Base-by-base conservation (phyloP, 92 coral and sea anemone species). In the Palythoa heliodiscus region DNA sequence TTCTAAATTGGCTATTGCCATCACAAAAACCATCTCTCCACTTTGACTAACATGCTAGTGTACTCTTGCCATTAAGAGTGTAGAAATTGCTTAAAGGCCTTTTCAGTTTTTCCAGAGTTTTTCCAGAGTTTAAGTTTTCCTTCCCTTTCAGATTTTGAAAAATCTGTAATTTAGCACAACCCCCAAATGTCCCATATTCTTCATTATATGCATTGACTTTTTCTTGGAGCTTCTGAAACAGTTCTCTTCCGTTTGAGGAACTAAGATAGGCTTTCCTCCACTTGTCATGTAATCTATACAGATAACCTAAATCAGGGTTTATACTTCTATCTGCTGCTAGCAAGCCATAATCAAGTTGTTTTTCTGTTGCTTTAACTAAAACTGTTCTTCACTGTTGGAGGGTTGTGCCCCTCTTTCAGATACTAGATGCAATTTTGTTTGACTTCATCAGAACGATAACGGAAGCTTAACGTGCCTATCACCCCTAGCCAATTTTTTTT, bases 21-120 rank as follows among this genome's bases (percentile, higher is more conserved):
- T 66, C 75, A 68, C 86, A 15, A 63, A 82, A 14, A 17, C 76
- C 71, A 82, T 82, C 23, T 82, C 86, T 39, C 57, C 86, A 82
- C 86, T 66, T 19, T 81, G 85, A 0, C 20, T 64, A 0, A 81
- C 29, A 23, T 64, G 10, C 29, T 82, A 52, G 29, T 82, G 76
- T 8, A 79, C 73, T 61, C 86, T 67, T 1, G 86, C n/a, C 85
- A 81, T 81, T 0, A 81, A 20, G 2, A 75, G 85, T 81, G 85
- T 81, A 20, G 16, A 57, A 8, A 57, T 57, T 0, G 17, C 63
- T 11, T 10, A 57, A 1, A 40, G 47, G 47, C 47, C 47, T 5
- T 40, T 40, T 40, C 47, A n/a, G n/a, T n/a, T n/a, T n/a, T n/a
- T n/a, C n/a, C n/a, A n/a, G n/a, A 40, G 47, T 40, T 40, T 40